These are phyloP conservation scores for Eupeodes luniger DNA, from an alignment of 2,888 invertebrate species.

Conservation along the genomic window DNA sequence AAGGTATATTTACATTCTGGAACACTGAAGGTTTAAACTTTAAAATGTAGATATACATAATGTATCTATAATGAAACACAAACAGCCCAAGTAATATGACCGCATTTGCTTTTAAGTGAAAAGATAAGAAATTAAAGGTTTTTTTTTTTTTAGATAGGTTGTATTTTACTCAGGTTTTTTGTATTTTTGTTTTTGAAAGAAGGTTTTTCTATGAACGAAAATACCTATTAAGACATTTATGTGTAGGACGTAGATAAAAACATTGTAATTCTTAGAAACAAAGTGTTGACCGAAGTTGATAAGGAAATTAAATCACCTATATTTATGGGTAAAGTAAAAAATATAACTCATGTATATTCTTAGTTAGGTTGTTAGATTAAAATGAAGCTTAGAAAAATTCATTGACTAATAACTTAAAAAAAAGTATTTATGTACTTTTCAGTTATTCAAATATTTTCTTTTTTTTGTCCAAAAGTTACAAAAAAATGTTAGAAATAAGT, in stretches of 20 bases:
- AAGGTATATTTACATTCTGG: neutral
- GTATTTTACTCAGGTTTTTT: neutral
- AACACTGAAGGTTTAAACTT: neutral
- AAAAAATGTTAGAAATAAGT: too few relatives aligned
- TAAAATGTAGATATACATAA: neutral
- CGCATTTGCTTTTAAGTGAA: conserved; percentile 9
- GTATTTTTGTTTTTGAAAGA: neutral
- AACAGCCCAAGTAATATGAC: conserved; percentile 8
- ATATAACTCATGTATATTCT: neutral
- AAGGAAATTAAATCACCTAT: conserved; percentile 22
- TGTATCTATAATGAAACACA: neutral
- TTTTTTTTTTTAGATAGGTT: conserved; percentile 1
- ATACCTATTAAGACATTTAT: neutral
- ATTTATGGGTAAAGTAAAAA: conserved; percentile 4
- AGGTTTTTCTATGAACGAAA: neutral
- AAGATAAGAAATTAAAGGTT: conserved; percentile 13
- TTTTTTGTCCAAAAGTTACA: too few relatives aligned
- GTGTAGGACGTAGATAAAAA: neutral
- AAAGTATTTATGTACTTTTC: too few relatives aligned
- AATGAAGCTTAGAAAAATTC: neutral
- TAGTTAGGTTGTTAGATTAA: neutral
- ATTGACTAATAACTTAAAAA: too few relatives aligned
- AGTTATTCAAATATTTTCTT: too few relatives aligned
- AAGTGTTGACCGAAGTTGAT: neutral
- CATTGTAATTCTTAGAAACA: conserved; percentile 20